Conservation (phyloP, 2,888 invertebrate genomes). For the Melieria omissa region DNA sequence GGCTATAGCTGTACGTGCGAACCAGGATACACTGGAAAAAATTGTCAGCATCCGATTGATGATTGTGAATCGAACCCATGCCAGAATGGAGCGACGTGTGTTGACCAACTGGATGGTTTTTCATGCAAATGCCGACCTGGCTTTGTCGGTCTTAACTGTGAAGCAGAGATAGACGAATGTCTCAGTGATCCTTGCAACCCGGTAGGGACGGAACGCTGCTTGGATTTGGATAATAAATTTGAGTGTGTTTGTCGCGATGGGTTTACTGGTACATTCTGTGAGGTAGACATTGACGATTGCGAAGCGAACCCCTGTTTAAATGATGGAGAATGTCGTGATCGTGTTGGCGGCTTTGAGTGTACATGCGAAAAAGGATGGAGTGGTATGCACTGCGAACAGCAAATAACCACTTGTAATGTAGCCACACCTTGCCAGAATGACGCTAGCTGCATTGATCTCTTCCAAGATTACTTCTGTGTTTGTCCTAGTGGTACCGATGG, state of each 20-base stretch:
- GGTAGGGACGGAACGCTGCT: slow-evolving; percentile 88
- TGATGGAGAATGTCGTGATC: slow-evolving; percentile 88
- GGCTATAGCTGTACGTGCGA: slow-evolving; percentile 90
- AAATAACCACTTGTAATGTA: slow-evolving; percentile 84
- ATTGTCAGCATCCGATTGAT: slow-evolving; percentile 92
- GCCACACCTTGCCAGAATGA: slow-evolving; percentile 92
- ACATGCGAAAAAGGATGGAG: slow-evolving; percentile 87
- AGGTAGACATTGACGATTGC: slow-evolving; percentile 89
- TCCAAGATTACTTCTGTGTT: slow-evolving; percentile 73
- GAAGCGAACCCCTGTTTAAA: slow-evolving; percentile 86
- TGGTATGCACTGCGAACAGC: slow-evolving; percentile 84
- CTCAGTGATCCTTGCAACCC: slow-evolving; percentile 90
- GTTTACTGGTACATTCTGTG: slow-evolving; percentile 85
- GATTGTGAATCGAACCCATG: slow-evolving; percentile 91
- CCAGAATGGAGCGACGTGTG: slow-evolving; percentile 89
- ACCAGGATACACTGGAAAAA: slow-evolving; percentile 92
- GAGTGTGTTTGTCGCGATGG: slow-evolving; percentile 91
- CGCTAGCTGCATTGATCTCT: slow-evolving; percentile 89
- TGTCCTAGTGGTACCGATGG: slow-evolving; percentile 96
- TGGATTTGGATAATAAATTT: slow-evolving; percentile 88
- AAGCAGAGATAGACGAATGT: slow-evolving; percentile 93
- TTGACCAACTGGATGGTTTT: slow-evolving; percentile 90
- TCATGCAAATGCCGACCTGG: slow-evolving; percentile 93
- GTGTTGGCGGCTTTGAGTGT: slow-evolving; percentile 85
- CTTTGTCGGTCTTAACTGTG: slow-evolving; percentile 91